These are phyloP conservation scores for Exaiptasia diaphana DNA, from an alignment of 64 coral and sea anemone genomes.

Conservation along the genomic window DNA sequence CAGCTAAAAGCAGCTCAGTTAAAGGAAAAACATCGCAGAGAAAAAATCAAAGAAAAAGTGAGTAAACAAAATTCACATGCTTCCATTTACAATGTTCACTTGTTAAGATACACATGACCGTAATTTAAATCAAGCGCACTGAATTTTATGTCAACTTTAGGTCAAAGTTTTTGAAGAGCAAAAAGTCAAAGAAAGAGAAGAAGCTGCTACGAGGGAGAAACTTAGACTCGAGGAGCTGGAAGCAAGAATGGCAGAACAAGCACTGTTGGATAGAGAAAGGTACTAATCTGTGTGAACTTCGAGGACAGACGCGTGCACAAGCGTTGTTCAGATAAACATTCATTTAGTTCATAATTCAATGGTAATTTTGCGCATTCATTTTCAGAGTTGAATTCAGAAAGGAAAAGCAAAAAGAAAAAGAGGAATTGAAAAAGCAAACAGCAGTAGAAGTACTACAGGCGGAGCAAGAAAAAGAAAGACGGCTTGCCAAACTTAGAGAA, in stretches of 20 bases:
- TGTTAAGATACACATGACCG: too few species aligned
- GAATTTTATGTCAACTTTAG: slow-evolving; percentile 10
- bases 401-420: slow-evolving; percentile 64
- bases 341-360: too few species aligned
- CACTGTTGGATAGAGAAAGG: slow-evolving; percentile 73
- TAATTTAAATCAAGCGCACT: too few species aligned
- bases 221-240: slow-evolving; percentile 62
- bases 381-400: slow-evolving; percentile 79
- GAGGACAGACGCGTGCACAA: too few species aligned
- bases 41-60: slow-evolving; percentile 30
- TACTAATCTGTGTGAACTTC: not conserved
- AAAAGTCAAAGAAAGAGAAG: slow-evolving; percentile 43
- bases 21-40: slow-evolving; percentile 62
- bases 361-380: not conserved
- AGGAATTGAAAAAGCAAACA: slow-evolving; percentile 43
- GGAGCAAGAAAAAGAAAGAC: slow-evolving; percentile 65
- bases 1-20: slow-evolving; percentile 52
- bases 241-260: slow-evolving; percentile 68
- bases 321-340: too few species aligned
- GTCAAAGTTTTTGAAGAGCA: slow-evolving; percentile 57
- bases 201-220: slow-evolving; percentile 32
- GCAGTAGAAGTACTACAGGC: slow-evolving; percentile 61
- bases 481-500: slow-evolving; percentile 84
- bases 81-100: too few species aligned
- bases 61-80: too few species aligned